phyloP scores from a whole-genome alignment of 2,888 invertebrate genomes.

The Tetragnatha montana region DNA sequence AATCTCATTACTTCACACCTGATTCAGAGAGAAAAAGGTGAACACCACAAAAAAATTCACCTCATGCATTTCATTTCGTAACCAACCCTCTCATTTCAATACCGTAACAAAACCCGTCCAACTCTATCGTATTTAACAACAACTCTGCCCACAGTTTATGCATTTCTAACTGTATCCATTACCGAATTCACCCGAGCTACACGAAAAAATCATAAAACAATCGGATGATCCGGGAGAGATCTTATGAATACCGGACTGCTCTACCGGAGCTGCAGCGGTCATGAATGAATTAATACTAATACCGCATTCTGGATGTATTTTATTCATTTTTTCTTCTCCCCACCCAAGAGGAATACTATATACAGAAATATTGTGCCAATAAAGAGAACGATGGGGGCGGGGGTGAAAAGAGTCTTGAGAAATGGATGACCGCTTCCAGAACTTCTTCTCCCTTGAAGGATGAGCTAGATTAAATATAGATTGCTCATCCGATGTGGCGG shows the following conservation, averaged over 20 bases:
- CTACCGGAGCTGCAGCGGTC: too few relatives aligned
- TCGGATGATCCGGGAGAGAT: neutral
- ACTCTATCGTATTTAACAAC: too few relatives aligned
- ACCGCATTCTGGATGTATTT: conserved; percentile 37
- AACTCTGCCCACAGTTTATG: neutral
- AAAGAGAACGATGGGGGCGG: conserved; percentile 36
- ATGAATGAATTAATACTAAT: conserved; percentile 54
- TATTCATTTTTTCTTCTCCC: conserved; percentile 44
- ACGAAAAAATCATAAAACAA: conserved; percentile 6
- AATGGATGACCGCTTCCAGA: conserved; percentile 49
- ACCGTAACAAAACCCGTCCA: too few relatives aligned
- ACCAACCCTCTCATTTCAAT: too few relatives aligned
- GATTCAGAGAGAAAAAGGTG: too few relatives aligned
- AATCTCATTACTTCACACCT: too few relatives aligned
- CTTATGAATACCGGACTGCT: conserved; percentile 37
- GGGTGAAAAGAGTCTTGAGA: conserved; percentile 26
- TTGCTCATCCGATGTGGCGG: conserved; percentile 35
- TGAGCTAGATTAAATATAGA: conserved; percentile 57
- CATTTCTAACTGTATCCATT: neutral
- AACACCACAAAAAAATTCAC: too few relatives aligned
- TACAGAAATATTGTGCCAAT: conserved; percentile 46
- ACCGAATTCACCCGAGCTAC: neutral
- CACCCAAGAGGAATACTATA: conserved; percentile 22
- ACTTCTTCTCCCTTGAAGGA: conserved; percentile 37
- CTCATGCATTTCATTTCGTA: too few relatives aligned